Evolutionary conservation across 2,888 invertebrate species (phyloP).

Genomic region (Eurytoma adleriae): DNA sequence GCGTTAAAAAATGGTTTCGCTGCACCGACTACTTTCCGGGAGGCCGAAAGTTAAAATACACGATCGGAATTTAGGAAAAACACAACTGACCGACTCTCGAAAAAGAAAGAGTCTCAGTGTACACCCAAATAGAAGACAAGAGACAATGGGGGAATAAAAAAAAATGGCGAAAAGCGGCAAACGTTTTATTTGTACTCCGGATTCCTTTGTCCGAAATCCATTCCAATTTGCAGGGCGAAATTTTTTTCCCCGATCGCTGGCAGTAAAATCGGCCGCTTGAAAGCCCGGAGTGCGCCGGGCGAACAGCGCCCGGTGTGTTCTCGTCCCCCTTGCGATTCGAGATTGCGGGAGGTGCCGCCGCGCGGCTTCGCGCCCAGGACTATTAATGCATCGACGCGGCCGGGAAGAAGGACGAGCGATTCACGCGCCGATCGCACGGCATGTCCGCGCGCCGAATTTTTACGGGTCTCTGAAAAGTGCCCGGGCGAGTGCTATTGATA

Average conservation of each 20-base stretch:
- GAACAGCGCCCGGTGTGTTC: slow-evolving; percentile 16
- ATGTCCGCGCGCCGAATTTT: too few species aligned
- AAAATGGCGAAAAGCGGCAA: neutral
- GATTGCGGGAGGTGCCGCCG: slow-evolving; percentile 30
- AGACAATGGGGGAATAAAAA: neutral
- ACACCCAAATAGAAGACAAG: neutral
- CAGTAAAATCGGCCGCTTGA: neutral
- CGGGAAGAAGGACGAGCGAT: neutral
- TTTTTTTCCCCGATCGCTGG: slow-evolving; percentile 8
- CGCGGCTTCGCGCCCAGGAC: slow-evolving; percentile 45
- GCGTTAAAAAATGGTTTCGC: too few species aligned
- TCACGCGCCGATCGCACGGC: neutral
- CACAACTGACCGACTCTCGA: neutral
- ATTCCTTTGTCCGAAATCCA: slow-evolving; percentile 33
- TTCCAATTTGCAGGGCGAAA: slow-evolving; percentile 37
- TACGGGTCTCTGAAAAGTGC: too few species aligned
- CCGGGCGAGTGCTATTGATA: too few species aligned
- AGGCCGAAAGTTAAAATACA: slow-evolving; percentile 2
- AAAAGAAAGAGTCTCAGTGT: neutral
- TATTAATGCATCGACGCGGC: slow-evolving; percentile 38
- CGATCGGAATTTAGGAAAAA: neutral
- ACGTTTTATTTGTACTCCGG: slow-evolving; percentile 18
- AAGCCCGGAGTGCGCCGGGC: neutral
- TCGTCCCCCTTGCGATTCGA: slow-evolving; percentile 35
- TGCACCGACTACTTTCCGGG: too few species aligned